These are phyloP conservation scores for Xanthorhoe designata DNA, from an alignment of 2,888 invertebrate genomes.

Conservation along the genomic window DNA sequence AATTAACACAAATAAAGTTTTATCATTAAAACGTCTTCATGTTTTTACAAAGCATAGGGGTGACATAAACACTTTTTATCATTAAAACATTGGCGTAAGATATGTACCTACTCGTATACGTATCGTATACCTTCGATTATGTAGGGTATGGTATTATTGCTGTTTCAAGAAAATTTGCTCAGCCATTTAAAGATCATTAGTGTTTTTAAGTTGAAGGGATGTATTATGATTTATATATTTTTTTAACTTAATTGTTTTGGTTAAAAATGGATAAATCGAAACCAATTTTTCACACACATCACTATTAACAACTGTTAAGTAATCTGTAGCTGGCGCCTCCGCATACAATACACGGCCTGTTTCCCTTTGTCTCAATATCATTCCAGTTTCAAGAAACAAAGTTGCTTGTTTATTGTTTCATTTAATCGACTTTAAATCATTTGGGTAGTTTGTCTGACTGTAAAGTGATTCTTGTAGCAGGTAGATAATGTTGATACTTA, in stretches of 20 bases:
- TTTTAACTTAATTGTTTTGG: too few species aligned
- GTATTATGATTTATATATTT: not conserved
- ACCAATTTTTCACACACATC: constrained; percentile 18
- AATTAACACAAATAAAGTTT: too few species aligned
- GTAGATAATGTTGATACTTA: not conserved
- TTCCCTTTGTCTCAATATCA: constrained; percentile 48
- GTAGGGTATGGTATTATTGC: too few species aligned
- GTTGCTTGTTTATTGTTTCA: constrained; percentile 51
- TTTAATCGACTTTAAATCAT: constrained; percentile 47
- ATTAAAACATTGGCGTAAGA: too few species aligned
- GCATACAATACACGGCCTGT: constrained; percentile 50
- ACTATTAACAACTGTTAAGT: constrained; percentile 25
- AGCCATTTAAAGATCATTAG: too few species aligned
- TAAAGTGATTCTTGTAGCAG: constrained; percentile 9
- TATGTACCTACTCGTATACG: too few species aligned
- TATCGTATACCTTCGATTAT: too few species aligned
- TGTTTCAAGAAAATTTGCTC: too few species aligned
- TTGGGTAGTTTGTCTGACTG: constrained; percentile 36
- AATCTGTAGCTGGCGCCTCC: constrained; percentile 38
- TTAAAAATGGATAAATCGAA: not conserved
- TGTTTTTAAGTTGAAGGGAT: not conserved
- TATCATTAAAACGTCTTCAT: too few species aligned
- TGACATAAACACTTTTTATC: too few species aligned
- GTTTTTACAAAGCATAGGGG: too few species aligned
- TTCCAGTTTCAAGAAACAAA: constrained; percentile 51